These are phyloP conservation scores for Parnassius mnemosyne DNA, from an alignment of 2,888 invertebrate species.

Conservation along the genomic window DNA sequence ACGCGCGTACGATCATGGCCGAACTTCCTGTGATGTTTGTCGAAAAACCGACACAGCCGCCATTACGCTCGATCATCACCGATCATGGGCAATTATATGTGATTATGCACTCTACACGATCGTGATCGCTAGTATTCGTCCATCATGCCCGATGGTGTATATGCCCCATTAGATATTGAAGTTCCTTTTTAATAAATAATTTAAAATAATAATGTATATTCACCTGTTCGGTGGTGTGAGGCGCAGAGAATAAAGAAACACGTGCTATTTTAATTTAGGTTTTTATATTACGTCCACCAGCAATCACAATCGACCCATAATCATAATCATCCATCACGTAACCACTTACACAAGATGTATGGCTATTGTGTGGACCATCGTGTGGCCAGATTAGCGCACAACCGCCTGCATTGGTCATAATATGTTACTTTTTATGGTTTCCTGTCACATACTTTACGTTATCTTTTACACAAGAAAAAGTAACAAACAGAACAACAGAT, in stretches of 20 bases:
- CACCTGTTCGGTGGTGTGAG: slow-evolving; percentile 6
- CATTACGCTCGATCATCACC: no score
- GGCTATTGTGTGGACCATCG: slow-evolving; percentile 16
- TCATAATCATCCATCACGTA: slow-evolving; percentile 18
- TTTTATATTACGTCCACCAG: slow-evolving; percentile 11
- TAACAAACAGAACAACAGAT: no score
- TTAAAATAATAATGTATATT: slow-evolving; percentile 3
- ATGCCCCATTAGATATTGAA: no score
- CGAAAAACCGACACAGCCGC: no score
- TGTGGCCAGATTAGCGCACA: not conserved
- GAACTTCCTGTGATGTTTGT: no score
- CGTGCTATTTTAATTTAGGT: not conserved
- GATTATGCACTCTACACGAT: no score
- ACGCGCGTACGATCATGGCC: no score
- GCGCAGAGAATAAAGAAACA: slow-evolving; percentile 6
- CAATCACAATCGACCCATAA: slow-evolving; percentile 11
- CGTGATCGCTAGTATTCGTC: no score
- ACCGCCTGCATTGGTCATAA: not conserved
- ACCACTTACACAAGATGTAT: slow-evolving; percentile 23
- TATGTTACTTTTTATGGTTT: slow-evolving; percentile 3
- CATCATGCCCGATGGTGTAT: no score
- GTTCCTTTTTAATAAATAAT: not conserved
- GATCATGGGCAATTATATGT: no score
- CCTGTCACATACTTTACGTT: not conserved
- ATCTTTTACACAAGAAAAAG: no score